Percentiles rank a stretch among this genome's conserved stretches.
Evolutionary conservation across 2,797 vertebrate genomes (phyloP).

Genomic region (Phyllotis vaccarum): DNA sequence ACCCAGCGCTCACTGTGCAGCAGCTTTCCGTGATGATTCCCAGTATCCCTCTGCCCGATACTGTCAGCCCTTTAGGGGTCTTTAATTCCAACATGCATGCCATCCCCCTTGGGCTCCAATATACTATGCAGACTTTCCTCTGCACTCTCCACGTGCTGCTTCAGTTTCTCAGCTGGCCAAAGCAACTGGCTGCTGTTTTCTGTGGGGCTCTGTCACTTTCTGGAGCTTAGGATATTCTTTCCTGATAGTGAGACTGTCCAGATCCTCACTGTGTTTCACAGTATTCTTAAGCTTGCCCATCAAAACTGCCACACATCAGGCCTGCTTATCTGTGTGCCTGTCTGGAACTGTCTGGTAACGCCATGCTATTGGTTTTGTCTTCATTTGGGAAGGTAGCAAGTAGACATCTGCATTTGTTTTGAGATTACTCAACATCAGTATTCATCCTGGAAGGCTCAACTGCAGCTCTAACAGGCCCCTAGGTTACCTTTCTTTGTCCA

Average conservation of each 20-base stretch:
- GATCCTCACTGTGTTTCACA: slow-evolving; percentile 70
- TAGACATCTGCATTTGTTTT: slow-evolving; percentile 63
- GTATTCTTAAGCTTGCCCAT: slow-evolving; percentile 73
- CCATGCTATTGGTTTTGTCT: slow-evolving; percentile 36
- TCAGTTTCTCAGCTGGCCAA: slow-evolving; percentile 22
- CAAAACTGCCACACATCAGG: slow-evolving; percentile 61
- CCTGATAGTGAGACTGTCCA: slow-evolving; percentile 78
- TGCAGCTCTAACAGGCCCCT: background rate
- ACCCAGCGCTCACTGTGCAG: background rate
- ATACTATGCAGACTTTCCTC: slow-evolving; percentile 27
- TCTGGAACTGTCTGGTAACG: slow-evolving; percentile 66
- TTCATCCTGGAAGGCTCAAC: background rate
- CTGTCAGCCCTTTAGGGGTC: slow-evolving; percentile 47
- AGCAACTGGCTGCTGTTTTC: slow-evolving; percentile 68
- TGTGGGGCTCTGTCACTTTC: slow-evolving; percentile 72
- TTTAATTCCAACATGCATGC: slow-evolving; percentile 45
- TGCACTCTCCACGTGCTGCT: slow-evolving; percentile 5
- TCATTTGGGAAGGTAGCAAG: slow-evolving; percentile 49
- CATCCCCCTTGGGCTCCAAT: slow-evolving; percentile 1
- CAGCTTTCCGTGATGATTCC: slow-evolving; percentile 20
- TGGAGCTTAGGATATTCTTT: slow-evolving; percentile 73
- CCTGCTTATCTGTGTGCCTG: slow-evolving; percentile 58
- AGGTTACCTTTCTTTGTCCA: background rate
- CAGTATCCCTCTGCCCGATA: slow-evolving; percentile 53
- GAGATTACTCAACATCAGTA: slow-evolving; percentile 31